Evolutionary conservation across 2,888 invertebrate genomes (phyloP), one percentile per base, ranked within the genome.

Genomic region (Melolontha melolontha): DNA sequence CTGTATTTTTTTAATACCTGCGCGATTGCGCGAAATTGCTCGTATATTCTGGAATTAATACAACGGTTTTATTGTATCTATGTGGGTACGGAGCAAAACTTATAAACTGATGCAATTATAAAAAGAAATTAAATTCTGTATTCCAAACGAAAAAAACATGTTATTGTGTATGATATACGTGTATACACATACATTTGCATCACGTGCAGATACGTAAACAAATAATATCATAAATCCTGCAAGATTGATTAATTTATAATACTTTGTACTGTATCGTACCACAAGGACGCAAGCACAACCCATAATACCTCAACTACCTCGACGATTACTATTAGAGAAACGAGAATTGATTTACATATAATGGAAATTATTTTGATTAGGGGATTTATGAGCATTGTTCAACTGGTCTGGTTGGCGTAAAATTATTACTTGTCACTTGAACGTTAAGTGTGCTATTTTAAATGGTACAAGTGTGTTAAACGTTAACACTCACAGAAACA

Each of bases 311-410:
- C 34, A n/a, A 62, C 59, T 62, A 62, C 59, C 59, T 62, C 59
- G 29, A 34, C 59, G 59, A 62, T 62, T 62, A 47, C 34, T 62
- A 62, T 62, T 62, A 62, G 59, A 47, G 34, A 14, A 62, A 62
- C 47, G 47, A 47, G 59, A 62, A 62, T 62, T 67, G 67, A 68
- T 68, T 68, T 68, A 68, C 68, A 68, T 68, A 68, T 68, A 68
- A 68, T 68, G 55, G 64, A 68, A 64, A 68, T 68, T 68, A 68
- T 64, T 68, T 64, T 68, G 64, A 68, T 68, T 64, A 62, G 27
- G 49, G 49, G 51, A 68, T 64, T 64, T 68, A 68, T 63, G 63
- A 44, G 55, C 55, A 55, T 63, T 67, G 63, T 47, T 64, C 44
- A 65, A 44, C 52, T 44, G 47, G 40, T 27, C 50, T 66, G 49